phyloP scores from a whole-genome alignment of 2,113 vertebrate species.

The Dicentrarchus labrax region DNA sequence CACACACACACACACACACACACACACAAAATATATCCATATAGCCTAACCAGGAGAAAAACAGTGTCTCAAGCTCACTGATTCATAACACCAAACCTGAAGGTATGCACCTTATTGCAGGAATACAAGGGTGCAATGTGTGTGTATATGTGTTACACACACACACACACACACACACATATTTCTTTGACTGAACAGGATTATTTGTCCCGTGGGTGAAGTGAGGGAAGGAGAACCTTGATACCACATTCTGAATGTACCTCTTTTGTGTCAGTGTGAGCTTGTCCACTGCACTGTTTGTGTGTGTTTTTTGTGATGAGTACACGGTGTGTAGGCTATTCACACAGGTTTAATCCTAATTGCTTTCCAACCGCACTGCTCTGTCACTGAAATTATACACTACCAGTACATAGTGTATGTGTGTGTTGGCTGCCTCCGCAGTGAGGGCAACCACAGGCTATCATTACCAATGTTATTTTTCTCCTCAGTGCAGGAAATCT shows the following conservation, averaged over 20 bases:
- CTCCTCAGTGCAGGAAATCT: constrained; percentile 45
- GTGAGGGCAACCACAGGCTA: constrained; percentile 50
- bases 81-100: not conserved
- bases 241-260: not conserved
- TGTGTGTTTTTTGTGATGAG: constrained; percentile 19
- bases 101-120: not conserved
- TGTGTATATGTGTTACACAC: constrained; percentile 11
- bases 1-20: not conserved
- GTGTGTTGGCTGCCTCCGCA: constrained; percentile 15
- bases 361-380: constrained; percentile 35
- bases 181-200: not conserved
- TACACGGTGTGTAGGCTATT: constrained; percentile 16
- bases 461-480: constrained; percentile 64
- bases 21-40: not conserved
- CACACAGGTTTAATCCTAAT: constrained; percentile 54
- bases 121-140: not conserved
- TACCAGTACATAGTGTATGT: not conserved
- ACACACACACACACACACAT: too few species aligned
- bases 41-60: constrained; percentile 7
- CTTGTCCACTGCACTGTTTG: not conserved
- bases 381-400: constrained; percentile 48
- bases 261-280: not conserved
- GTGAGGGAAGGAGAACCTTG: not conserved
- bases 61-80: not conserved
- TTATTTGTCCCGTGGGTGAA: constrained; percentile 9